Conservation (phyloP, 2,888 invertebrate species). For the Blomia tropicalis region DNA sequence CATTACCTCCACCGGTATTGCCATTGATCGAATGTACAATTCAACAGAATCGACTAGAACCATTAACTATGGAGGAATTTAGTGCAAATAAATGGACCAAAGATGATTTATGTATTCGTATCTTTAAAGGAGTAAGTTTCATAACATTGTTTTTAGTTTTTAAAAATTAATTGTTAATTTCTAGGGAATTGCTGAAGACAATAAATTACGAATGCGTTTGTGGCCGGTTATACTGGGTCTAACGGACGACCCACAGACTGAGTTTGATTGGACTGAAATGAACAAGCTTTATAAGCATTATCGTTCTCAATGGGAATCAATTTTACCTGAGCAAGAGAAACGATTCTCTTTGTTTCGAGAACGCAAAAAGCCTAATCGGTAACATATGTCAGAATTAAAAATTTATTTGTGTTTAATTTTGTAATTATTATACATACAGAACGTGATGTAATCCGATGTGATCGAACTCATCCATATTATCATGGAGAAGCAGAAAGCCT, state of each 20-base stretch:
- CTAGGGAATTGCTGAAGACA: conserved; percentile 9
- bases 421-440: conserved; percentile 14
- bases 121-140: conserved; percentile 25
- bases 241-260: not conserved
- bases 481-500: conserved; percentile 16
- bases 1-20: conserved; percentile 17
- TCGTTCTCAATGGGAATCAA: conserved; percentile 24
- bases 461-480: conserved; percentile 26
- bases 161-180: not conserved
- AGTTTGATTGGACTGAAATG: conserved; percentile 24
- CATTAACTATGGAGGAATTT: conserved; percentile 23
- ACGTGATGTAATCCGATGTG: conserved; percentile 27
- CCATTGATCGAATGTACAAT: conserved; percentile 23
- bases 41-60: conserved; percentile 21
- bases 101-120: conserved; percentile 15
- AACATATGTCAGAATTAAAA: not conserved
- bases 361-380: conserved; percentile 24
- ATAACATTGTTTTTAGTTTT: too few species aligned
- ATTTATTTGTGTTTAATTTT: not conserved
- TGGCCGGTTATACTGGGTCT: conserved; percentile 26
- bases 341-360: conserved; percentile 25
- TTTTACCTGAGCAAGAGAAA: conserved; percentile 26
- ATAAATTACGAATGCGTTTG: conserved; percentile 19
- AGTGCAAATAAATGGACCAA: not conserved
- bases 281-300: conserved; percentile 19